A percentile compares a stretch with the other conserved stretches of the same genome.
Evolutionary conservation across 2,888 invertebrate species (phyloP).

Genomic region (Creontiades dilutus): DNA sequence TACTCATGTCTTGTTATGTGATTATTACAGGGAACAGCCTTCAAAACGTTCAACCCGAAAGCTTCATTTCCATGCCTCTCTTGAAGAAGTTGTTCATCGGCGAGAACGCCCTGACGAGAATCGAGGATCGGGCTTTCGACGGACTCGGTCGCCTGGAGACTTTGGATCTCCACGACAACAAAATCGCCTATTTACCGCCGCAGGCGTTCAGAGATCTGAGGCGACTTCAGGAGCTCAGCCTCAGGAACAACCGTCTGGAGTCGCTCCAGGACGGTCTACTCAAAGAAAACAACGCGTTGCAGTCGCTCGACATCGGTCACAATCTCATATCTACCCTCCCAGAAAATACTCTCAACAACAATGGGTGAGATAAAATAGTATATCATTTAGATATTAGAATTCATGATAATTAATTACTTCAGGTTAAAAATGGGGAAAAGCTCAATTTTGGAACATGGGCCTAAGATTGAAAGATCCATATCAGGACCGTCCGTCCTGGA

Average conservation of each 20-base stretch:
- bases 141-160: constrained; percentile 86
- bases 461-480: no score
- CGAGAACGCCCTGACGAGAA: constrained; percentile 85
- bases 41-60: constrained; percentile 84
- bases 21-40: constrained; percentile 83
- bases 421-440: no score
- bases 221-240: constrained; percentile 82
- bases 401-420: no score
- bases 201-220: constrained; percentile 76
- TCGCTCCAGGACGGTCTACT: constrained; percentile 85
- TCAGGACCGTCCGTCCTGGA: no score
- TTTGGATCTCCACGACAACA: constrained; percentile 87
- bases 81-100: constrained; percentile 85
- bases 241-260: constrained; percentile 88
- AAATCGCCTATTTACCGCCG: constrained; percentile 84
- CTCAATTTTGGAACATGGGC: no score
- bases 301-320: constrained; percentile 86
- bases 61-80: constrained; percentile 84
- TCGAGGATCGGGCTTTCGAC: constrained; percentile 85
- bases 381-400: no score
- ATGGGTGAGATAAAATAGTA: background rate
- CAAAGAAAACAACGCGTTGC: constrained; percentile 83
- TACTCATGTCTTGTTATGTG: no score
- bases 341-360: constrained; percentile 56
- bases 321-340: constrained; percentile 79